phyloP scores from a whole-genome alignment of 2,113 vertebrate species.

The Tenebrosternarchus preto region DNA sequence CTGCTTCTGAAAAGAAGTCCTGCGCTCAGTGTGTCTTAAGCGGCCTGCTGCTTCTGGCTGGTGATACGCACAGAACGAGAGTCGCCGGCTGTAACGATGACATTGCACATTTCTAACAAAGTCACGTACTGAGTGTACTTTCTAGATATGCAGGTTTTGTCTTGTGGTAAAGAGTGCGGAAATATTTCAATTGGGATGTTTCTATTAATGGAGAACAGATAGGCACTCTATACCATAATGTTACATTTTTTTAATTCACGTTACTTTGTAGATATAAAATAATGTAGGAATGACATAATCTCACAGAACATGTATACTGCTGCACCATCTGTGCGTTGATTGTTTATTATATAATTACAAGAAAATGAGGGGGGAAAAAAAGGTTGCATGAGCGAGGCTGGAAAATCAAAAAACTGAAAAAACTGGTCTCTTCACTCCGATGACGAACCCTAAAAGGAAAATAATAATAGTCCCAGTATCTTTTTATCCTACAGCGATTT shows the following conservation, averaged over 20 bases:
- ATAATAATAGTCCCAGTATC: no score
- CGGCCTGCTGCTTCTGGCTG: background rate
- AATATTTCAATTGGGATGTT: background rate
- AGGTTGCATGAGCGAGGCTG: no score
- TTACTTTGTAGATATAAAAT: no score
- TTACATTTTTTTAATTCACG: background rate
- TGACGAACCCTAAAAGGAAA: no score
- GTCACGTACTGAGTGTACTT: background rate
- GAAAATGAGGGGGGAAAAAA: no score
- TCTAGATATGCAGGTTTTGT: background rate
- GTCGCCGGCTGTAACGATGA: constrained; percentile 23
- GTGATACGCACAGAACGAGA: constrained; percentile 16
- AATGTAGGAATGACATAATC: background rate
- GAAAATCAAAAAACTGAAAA: no score
- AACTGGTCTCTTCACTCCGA: no score
- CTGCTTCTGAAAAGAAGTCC: constrained; percentile 1
- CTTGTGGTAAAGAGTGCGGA: background rate
- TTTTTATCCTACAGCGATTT: no score
- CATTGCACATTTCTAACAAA: constrained; percentile 18
- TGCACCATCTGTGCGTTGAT: background rate
- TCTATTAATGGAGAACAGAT: background rate
- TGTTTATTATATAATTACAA: background rate
- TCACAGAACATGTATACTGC: background rate
- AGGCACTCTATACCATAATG: background rate
- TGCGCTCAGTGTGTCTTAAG: background rate